A percentile compares a stretch with the other conserved stretches of the same genome.
phyloP scores from a whole-genome alignment of 2,797 vertebrate species.

The Acanthurus leucopareius region DNA sequence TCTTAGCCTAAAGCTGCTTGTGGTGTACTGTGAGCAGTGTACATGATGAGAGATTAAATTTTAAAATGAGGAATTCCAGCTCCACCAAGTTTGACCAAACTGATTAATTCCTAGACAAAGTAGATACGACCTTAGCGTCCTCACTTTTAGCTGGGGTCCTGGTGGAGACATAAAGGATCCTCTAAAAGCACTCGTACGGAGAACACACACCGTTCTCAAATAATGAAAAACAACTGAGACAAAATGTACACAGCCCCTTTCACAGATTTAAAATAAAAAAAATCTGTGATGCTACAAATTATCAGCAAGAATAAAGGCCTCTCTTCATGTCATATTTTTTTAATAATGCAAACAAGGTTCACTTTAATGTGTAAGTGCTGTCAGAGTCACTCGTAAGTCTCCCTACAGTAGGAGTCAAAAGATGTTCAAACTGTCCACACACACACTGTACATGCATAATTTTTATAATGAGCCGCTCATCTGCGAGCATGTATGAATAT shows the following conservation, averaged over 20 bases:
- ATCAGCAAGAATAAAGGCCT: conserved; percentile 5
- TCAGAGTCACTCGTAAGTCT: conserved; percentile 42
- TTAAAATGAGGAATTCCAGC: neutral
- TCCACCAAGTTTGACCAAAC: neutral
- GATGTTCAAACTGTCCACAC: conserved; percentile 59
- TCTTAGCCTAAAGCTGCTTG: no score
- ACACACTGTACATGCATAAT: conserved; percentile 66
- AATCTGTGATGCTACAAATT: neutral
- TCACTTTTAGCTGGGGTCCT: neutral
- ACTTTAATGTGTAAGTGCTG: conserved; percentile 37
- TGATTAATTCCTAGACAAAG: neutral
- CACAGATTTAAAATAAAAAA: conserved; percentile 9
- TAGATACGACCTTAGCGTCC: neutral
- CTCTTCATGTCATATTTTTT: conserved; percentile 25
- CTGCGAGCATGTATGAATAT: conserved; percentile 50
- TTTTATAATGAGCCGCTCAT: conserved; percentile 74
- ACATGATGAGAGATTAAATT: no score
- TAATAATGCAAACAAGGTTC: conserved; percentile 37
- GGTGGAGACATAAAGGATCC: neutral
- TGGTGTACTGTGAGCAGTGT: no score
- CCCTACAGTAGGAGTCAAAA: conserved; percentile 39
- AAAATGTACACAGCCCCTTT: neutral
- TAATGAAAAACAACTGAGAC: neutral
- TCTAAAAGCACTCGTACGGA: neutral
- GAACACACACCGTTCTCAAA: neutral